phyloP scores from a whole-genome alignment of 2,797 vertebrate species.

The Notolepis coatsorum region DNA sequence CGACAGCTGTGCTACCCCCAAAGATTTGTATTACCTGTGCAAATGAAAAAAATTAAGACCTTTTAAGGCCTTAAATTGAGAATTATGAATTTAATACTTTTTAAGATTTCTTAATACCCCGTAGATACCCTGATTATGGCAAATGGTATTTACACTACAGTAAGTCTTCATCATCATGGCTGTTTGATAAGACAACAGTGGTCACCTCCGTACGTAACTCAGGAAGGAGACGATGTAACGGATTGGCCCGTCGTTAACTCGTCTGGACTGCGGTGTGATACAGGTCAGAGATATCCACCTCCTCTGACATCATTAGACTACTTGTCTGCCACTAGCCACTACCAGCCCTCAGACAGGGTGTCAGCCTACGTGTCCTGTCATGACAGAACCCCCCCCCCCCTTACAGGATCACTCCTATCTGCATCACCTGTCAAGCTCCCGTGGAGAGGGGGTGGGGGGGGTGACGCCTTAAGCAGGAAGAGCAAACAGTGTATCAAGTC shows the following conservation, averaged over 20 bases:
- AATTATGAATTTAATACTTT: no score
- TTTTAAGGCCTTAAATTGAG: no score
- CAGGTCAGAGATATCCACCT: slow-evolving; percentile 45
- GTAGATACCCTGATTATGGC: no score
- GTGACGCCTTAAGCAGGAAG: slow-evolving; percentile 30
- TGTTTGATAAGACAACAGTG: no score
- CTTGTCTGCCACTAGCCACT: slow-evolving; percentile 62
- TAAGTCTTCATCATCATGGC: no score
- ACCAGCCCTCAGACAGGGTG: slow-evolving; percentile 39
- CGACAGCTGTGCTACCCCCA: no score
- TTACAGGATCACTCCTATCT: slow-evolving; percentile 52
- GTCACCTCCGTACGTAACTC: no score
- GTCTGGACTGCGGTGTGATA: slow-evolving; percentile 11
- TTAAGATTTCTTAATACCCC: no score
- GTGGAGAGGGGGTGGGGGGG: slow-evolving; percentile 4
- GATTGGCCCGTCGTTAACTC: slow-evolving; percentile 19
- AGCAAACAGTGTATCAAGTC: slow-evolving; percentile 54
- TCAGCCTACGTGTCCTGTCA: slow-evolving; percentile 55
- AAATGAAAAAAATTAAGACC: no score
- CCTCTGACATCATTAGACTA: slow-evolving; percentile 43
- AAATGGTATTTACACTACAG: no score
- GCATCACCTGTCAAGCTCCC: slow-evolving; percentile 52
- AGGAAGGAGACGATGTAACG: slow-evolving; percentile 21
- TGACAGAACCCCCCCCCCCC: slow-evolving; percentile 48
- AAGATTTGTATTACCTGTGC: no score